A percentile compares a stretch with the other conserved stretches of the same genome.
Evolutionary conservation across 37 sponge, comb jelly and placozoan genomes (phyloP).

Genomic region (Halisarca cf. caerulea): DNA sequence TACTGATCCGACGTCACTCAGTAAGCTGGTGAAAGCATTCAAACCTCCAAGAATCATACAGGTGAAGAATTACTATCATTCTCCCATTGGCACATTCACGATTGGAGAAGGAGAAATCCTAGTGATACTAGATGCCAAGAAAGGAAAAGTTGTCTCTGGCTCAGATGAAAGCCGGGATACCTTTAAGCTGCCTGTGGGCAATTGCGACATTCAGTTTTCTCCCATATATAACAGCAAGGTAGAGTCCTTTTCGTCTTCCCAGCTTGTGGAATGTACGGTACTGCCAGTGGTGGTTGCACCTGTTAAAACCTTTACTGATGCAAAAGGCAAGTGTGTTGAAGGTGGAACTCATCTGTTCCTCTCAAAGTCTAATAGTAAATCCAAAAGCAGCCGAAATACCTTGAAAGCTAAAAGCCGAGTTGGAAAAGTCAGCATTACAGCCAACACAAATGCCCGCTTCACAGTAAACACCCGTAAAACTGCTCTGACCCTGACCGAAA

Average conservation of each 20-base stretch:
- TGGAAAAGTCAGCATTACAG: background rate
- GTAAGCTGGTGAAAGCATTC: background rate
- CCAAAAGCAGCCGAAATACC: background rate
- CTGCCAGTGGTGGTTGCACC: background rate
- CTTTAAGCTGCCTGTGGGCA: background rate
- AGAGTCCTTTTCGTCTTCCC: background rate
- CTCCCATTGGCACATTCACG: background rate
- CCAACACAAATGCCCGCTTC: background rate
- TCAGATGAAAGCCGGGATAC: background rate
- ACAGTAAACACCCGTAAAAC: background rate
- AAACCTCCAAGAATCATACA: background rate
- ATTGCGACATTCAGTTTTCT: background rate
- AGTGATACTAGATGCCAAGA: background rate
- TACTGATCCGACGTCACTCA: too few species aligned
- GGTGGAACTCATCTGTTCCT: background rate
- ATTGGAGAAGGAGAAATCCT: background rate
- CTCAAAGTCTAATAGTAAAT: background rate
- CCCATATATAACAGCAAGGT: background rate
- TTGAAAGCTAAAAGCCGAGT: background rate
- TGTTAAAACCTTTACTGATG: background rate
- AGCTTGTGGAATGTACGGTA: background rate
- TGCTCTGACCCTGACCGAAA: background rate
- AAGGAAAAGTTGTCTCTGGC: background rate
- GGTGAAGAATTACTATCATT: constrained; percentile 1
- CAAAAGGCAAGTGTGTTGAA: background rate